Evolutionary conservation across 2,113 vertebrate genomes (phyloP).

Genomic region (Sarotherodon lohbergeri): DNA sequence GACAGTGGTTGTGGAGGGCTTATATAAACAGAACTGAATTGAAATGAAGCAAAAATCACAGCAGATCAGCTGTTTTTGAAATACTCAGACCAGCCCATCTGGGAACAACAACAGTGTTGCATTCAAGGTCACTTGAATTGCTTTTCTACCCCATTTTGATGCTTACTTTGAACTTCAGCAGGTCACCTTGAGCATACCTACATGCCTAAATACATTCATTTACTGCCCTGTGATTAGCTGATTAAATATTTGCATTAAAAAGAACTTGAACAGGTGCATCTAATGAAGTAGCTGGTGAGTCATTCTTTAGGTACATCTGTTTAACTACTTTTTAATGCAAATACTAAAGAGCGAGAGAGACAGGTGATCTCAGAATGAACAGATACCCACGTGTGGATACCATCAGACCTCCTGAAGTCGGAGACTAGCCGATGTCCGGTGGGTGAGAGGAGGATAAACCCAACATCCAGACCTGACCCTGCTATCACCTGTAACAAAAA

Average conservation of each 20-base stretch:
- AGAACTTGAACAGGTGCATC: background rate
- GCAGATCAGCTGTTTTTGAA: background rate
- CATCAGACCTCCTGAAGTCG: slow-evolving; percentile 79
- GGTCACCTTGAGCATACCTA: background rate
- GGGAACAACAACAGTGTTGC: background rate
- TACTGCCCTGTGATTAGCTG: background rate
- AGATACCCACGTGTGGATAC: slow-evolving; percentile 78
- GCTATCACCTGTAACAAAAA: slow-evolving; percentile 77
- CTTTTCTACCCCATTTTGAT: background rate
- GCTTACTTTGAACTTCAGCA: background rate
- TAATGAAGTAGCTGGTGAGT: background rate
- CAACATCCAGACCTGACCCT: slow-evolving; percentile 81
- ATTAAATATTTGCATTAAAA: background rate
- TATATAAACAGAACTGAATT: background rate
- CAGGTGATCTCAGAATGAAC: background rate
- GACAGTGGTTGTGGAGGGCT: background rate
- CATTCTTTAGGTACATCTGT: background rate
- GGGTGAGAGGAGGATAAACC: slow-evolving; percentile 81
- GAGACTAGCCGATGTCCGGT: slow-evolving; percentile 72
- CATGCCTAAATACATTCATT: background rate
- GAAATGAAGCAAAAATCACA: background rate
- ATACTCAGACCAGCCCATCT: background rate
- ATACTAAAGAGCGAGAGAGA: background rate
- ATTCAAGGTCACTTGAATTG: background rate
- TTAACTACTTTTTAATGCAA: background rate